Evolutionary conservation across 2,888 invertebrate genomes (phyloP).

Genomic region (Eretmocerus hayati): DNA sequence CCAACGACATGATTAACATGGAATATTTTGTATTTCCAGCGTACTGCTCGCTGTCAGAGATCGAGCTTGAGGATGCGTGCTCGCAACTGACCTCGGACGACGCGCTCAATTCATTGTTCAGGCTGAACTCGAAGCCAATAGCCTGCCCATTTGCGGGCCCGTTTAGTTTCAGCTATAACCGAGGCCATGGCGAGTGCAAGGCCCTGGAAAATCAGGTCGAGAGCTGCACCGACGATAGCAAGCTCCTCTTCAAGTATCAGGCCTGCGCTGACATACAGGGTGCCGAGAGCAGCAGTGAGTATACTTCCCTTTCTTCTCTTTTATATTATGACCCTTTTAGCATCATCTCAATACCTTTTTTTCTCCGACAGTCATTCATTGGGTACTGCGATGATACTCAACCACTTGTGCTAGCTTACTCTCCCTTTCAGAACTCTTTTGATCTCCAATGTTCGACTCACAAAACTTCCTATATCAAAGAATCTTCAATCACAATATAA

Average conservation of each 20-base stretch:
- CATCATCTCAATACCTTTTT: slow-evolving; percentile 1
- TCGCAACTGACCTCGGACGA: slow-evolving; percentile 57
- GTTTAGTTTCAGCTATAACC: slow-evolving; percentile 73
- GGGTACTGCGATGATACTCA: too few species aligned
- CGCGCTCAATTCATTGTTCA: slow-evolving; percentile 67
- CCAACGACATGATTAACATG: too few species aligned
- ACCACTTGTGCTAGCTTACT: too few species aligned
- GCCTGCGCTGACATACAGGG: slow-evolving; percentile 73
- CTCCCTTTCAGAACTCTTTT: too few species aligned
- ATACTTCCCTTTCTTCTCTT: slow-evolving; percentile 4
- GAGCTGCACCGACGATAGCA: slow-evolving; percentile 77
- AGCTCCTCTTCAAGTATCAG: slow-evolving; percentile 74
- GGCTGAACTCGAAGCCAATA: slow-evolving; percentile 59
- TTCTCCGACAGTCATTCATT: neutral
- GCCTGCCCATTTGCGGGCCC: slow-evolving; percentile 75
- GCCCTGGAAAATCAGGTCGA: slow-evolving; percentile 74
- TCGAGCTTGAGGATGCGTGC: slow-evolving; percentile 10
- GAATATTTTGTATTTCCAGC: too few species aligned
- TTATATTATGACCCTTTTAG: neutral
- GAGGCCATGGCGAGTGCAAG: slow-evolving; percentile 66
- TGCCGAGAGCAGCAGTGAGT: slow-evolving; percentile 71
- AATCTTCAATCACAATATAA: too few species aligned
- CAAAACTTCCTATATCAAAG: too few species aligned
- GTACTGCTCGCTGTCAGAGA: neutral
- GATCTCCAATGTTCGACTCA: too few species aligned